Conservation (phyloP, 2,888 invertebrate genomes). For the Drosophila paramelanica region DNA sequence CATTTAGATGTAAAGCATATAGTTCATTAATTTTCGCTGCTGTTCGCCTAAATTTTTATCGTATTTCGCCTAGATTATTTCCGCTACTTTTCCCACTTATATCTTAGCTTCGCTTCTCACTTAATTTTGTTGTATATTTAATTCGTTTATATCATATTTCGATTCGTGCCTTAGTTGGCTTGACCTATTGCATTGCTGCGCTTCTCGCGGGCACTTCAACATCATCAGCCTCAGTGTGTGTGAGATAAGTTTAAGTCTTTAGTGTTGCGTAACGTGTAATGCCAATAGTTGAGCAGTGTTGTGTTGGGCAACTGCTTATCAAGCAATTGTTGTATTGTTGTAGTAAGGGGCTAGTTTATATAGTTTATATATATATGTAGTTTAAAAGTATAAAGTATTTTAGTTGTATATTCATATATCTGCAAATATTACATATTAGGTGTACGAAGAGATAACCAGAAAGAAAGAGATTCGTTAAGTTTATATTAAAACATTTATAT, state of each 20-base stretch:
- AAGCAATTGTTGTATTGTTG: constrained; percentile 28
- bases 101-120: neutral
- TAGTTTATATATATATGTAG: constrained; percentile 40
- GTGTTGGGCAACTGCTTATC: constrained; percentile 10
- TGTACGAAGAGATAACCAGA: constrained; percentile 44
- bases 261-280: constrained; percentile 45
- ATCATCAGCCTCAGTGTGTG: constrained; percentile 5
- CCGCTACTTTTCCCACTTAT: no score
- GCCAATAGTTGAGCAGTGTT: constrained; percentile 16
- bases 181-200: neutral
- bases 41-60: no score
- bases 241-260: constrained; percentile 8
- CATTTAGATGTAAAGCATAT: no score
- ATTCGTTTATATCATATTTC: no score
- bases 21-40: no score
- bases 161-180: neutral
- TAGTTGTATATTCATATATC: constrained; percentile 48
- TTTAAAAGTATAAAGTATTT: constrained; percentile 52
- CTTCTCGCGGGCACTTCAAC: constrained; percentile 2
- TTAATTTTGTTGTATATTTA: no score
- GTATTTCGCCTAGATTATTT: no score
- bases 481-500: constrained; percentile 30
- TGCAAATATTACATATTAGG: constrained; percentile 53
- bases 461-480: constrained; percentile 27
- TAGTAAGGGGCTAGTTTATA: constrained; percentile 36